Evolutionary conservation across 2,888 invertebrate genomes (phyloP).

Genomic region (Carabus problematicus): DNA sequence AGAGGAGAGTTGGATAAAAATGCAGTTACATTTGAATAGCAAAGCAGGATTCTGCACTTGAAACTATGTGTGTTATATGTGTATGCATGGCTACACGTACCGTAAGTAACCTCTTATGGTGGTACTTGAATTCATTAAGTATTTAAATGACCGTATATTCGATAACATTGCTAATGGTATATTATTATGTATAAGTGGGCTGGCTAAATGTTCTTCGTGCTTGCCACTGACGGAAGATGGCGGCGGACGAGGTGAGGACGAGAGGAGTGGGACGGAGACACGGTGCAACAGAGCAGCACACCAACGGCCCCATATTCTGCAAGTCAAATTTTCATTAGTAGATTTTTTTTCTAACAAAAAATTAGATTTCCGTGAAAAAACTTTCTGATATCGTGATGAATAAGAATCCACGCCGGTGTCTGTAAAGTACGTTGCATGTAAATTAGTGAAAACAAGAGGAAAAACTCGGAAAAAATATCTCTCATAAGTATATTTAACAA

Average conservation of each 20-base stretch:
- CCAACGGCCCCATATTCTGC: conserved; percentile 46
- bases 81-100: too few relatives aligned
- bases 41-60: conserved; percentile 44
- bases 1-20: conserved; percentile 45
- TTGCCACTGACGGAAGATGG: background rate
- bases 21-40: conserved; percentile 50
- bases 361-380: conserved; percentile 48
- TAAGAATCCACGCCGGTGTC: conserved; percentile 51
- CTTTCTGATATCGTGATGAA: conserved; percentile 53
- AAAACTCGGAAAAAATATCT: conserved; percentile 49
- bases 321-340: conserved; percentile 55
- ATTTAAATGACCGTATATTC: conserved; percentile 55
- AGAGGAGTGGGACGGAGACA: conserved; percentile 47
- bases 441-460: conserved; percentile 53
- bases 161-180: conserved; percentile 55
- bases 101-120: conserved; percentile 26
- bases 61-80: too few relatives aligned
- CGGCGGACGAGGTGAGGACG: conserved; percentile 46
- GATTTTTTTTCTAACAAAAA: conserved; percentile 50
- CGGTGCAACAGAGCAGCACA: conserved; percentile 25
- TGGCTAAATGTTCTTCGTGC: conserved; percentile 29
- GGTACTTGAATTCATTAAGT: conserved; percentile 54
- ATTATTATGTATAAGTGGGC: conserved; percentile 54
- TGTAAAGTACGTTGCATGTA: conserved; percentile 50
- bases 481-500: conserved; percentile 51